Evolutionary conservation across 2,797 vertebrate genomes (phyloP), one percentile per base, ranked within the genome.

Genomic region (Manis crassicaudata): DNA sequence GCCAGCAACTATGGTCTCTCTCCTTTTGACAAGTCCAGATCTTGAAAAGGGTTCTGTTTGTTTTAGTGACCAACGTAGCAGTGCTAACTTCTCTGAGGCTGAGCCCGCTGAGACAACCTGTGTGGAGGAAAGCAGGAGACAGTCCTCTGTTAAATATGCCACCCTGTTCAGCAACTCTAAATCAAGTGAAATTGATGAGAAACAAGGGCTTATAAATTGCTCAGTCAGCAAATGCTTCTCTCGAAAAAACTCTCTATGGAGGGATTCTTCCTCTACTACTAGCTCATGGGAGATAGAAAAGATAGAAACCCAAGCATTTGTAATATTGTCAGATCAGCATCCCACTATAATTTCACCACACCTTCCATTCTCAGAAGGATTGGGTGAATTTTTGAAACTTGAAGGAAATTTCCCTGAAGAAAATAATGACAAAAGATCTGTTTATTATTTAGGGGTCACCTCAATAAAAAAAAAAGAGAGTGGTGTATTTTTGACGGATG

Each of bases 341-440:
- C 97, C 98, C 6, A 97, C 63, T 79, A 94, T 94, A 89, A 94
- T 86, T 25, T 95, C 95, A 3, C 97, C 98, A 37, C 97, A 88
- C 9, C 98, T 98, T 98, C 98, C 88, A 98, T 98, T 97, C 1
- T 98, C 99, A 0, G 99, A 99, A 95, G 99, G 99, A 40, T 98
- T 99, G 89, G 99, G 99, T 0, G 99, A 99, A 97, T 98, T 98
- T 3, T 98, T 98, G 0, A 99, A 99, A 46, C 98, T 98, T 29
- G 98, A 99, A 0, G 98, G 98, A 5, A 92, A 97, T 73, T 98
- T 98, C 32, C 67, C 84, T 1, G 97, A 98, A 0, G 97, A 97
- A 92, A 97, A 86, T 2, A 56, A 94, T 14, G 85, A 95, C 0
- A 97, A 98, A 82, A 98, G 97, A 85, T 97, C 98, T 92, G 96